A percentile compares a stretch with the other conserved stretches of the same genome.
Evolutionary conservation across 2,797 vertebrate species (phyloP).

Genomic region (Tokudaia tokunoshimensis): DNA sequence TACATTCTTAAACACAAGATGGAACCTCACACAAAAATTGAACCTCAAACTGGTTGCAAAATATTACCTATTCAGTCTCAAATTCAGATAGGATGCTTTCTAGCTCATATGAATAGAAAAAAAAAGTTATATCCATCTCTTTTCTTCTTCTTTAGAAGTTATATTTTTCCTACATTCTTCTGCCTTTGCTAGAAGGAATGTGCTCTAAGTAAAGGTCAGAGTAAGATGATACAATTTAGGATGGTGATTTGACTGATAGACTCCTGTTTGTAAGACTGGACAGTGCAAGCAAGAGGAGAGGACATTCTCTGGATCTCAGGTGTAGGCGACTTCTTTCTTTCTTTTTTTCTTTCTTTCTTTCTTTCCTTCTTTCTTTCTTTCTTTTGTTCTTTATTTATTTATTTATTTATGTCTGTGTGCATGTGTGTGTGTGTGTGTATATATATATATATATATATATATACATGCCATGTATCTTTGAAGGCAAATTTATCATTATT

Average conservation of each 20-base stretch:
- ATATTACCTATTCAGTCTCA: slow-evolving; percentile 6
- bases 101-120: neutral
- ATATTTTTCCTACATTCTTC: neutral
- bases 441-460: neutral
- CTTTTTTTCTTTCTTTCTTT: too few species aligned
- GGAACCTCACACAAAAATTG: slow-evolving; percentile 5
- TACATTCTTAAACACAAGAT: slow-evolving; percentile 10
- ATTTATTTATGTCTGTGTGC: neutral
- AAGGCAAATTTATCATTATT: neutral
- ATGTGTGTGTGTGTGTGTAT: neutral
- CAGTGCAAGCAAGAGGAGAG: neutral
- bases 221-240: neutral
- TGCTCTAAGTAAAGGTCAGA: neutral
- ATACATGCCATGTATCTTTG: neutral
- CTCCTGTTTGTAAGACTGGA: neutral
- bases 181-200: neutral
- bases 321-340: neutral
- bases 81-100: neutral
- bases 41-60: slow-evolving; percentile 28
- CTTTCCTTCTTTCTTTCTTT: too few species aligned
- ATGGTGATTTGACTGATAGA: neutral
- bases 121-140: slow-evolving; percentile 28
- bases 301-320: neutral
- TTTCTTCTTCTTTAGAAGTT: slow-evolving; percentile 12
- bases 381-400: too few species aligned